These are phyloP conservation scores for Chelonoidis abingdonii DNA, from an alignment of 2,113 vertebrate species.

Conservation along the genomic window DNA sequence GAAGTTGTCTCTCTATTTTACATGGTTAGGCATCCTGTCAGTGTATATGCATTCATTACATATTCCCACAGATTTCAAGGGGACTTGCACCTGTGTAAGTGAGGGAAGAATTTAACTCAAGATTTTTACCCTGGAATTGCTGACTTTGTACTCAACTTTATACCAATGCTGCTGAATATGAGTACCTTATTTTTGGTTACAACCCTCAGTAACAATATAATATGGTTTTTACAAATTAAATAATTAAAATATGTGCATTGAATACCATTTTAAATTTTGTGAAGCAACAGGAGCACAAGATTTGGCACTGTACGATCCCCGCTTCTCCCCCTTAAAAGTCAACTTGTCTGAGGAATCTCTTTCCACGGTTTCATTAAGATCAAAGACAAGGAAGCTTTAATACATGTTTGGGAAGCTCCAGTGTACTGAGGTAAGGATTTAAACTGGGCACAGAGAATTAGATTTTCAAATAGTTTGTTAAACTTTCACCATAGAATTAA, in stretches of 20 bases:
- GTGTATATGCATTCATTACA: background rate
- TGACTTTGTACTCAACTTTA: background rate
- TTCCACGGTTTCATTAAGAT: background rate
- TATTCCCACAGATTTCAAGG: background rate
- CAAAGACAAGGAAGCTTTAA: background rate
- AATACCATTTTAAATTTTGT: background rate
- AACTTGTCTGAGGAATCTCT: background rate
- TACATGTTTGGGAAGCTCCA: fast-evolving
- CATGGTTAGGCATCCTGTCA: background rate
- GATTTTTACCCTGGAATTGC: background rate
- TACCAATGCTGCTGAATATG: background rate
- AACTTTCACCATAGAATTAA: background rate
- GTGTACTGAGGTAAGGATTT: background rate
- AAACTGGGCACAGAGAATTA: background rate
- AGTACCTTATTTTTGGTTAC: background rate
- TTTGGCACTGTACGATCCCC: fast-evolving
- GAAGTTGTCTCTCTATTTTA: background rate
- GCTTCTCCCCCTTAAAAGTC: too few relatives aligned
- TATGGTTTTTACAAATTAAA: background rate
- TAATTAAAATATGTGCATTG: background rate
- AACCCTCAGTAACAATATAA: fast-evolving
- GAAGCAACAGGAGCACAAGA: background rate
- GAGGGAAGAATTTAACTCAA: fast-evolving
- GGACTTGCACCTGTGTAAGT: background rate
- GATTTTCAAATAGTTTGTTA: background rate